These are phyloP conservation scores for Epirrhoe tristata DNA, from an alignment of 2,888 invertebrate genomes.

Conservation along the genomic window DNA sequence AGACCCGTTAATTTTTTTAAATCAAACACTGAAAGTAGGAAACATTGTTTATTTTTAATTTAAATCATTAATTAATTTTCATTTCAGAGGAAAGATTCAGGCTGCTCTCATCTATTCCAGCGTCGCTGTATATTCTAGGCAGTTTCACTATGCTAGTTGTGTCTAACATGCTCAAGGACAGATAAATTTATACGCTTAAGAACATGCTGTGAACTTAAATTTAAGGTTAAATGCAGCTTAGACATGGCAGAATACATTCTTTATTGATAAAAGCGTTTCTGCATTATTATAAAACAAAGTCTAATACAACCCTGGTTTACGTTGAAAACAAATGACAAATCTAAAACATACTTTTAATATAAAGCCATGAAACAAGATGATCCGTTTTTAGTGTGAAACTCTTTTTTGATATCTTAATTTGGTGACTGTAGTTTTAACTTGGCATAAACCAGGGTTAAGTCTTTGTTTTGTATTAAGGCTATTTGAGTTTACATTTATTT, in stretches of 20 bases:
- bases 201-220: conserved; percentile 7
- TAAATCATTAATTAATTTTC: conserved; percentile 48
- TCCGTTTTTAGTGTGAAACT: too few relatives aligned
- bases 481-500: neutral
- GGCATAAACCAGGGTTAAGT: too few relatives aligned
- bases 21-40: neutral
- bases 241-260: neutral
- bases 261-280: neutral
- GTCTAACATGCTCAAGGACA: conserved; percentile 70
- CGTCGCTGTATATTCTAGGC: conserved; percentile 89
- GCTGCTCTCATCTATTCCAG: conserved; percentile 92
- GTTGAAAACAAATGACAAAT: too few relatives aligned
- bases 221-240: neutral
- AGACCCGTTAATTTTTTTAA: neutral
- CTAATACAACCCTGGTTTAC: too few relatives aligned
- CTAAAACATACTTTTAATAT: too few relatives aligned
- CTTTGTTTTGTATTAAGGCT: too few relatives aligned
- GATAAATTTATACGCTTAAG: conserved; percentile 55
- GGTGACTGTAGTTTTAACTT: too few relatives aligned
- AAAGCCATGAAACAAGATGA: too few relatives aligned
- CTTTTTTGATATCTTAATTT: too few relatives aligned
- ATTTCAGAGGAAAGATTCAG: conserved; percentile 91
- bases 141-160: conserved; percentile 88
- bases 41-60: conserved; percentile 5
- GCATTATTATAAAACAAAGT: too few relatives aligned